Base-by-base conservation (phyloP, 1,140 invertebrate species). In the Ceratitis capitata region DNA sequence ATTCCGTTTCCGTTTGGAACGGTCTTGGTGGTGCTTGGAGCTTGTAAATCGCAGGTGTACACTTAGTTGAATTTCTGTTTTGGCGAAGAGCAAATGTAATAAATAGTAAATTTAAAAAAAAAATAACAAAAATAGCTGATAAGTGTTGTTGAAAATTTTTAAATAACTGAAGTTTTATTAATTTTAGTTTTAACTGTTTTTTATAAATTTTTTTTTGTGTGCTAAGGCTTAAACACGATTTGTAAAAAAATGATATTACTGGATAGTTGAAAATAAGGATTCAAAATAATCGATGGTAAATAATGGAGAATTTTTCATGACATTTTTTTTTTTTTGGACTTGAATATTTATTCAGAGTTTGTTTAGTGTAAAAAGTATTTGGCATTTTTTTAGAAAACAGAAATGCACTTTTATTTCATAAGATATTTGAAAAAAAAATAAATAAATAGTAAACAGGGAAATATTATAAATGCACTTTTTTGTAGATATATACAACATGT, bases 201-300 rank as follows among this genome's bases (percentile, higher is more conserved):
- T 78, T 9, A n/a, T n/a, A n/a, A n/a, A 26, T 61, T 42, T 16
- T 78, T 23, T 45, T 42, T 47, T 78, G 39, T 26, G 23, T 78
- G 19, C 39, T 26, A 4, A 23, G 10, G 39, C 39, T n/a, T n/a
- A n/a, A n/a, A 16, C 39, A n/a, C n/a, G 3, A 0, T n/a, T 78
- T 19, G 69, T 10, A 78, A 14, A 35, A 2, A 19, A 78, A 78
- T 78, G 69, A 23, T 12, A n/a, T 78, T 47, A 45, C 7, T n/a
- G 14, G 19, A 78, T n/a, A 78, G 7, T 26, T 42, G n/a, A 78
- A 23, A 78, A 1, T 10, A 42, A 78, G 69, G 69, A 45, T 47
- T 78, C 69, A 45, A 78, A 23, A 45, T 78, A 78, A 78, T 78
- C 69, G 39, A 78, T 78, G 69, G 69, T 78, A 78, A 78, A 45